phyloP scores from a whole-genome alignment of 2,113 vertebrate genomes.

The Aspiorhynchus laticeps region DNA sequence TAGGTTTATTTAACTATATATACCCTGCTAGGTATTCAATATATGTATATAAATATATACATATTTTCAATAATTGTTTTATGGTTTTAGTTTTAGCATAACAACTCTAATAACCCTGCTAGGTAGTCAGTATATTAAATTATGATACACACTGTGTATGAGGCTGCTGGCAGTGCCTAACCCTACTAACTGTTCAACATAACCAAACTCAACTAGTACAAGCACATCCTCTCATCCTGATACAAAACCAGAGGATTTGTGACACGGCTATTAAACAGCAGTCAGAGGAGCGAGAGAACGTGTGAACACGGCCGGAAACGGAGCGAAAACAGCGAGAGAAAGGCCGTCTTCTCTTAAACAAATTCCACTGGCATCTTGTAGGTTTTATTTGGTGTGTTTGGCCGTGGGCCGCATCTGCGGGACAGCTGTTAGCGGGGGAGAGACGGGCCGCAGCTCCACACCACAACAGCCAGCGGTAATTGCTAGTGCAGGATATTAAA shows the following conservation, averaged over 20 bases:
- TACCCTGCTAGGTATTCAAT: background rate
- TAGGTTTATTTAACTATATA: background rate
- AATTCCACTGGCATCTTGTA: conserved; percentile 98
- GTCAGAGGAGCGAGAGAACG: conserved; percentile 17
- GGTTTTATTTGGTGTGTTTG: conserved; percentile 97
- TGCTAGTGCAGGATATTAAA: conserved; percentile 97
- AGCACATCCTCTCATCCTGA: background rate
- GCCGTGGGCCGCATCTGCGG: conserved; percentile 98
- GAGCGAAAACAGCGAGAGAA: conserved; percentile 19
- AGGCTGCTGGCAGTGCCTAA: background rate
- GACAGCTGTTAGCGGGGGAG: conserved; percentile 90
- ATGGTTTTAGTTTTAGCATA: too few relatives aligned
- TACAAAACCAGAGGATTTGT: background rate
- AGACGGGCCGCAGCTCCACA: conserved; percentile 79
- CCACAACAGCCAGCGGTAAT: conserved; percentile 89
- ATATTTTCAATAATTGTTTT: too few relatives aligned
- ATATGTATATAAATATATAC: too few relatives aligned
- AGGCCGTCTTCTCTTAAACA: conserved; percentile 80
- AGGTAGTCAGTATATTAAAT: background rate
- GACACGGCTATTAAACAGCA: background rate
- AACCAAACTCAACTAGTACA: background rate
- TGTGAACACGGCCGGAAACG: conserved; percentile 17
- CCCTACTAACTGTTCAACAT: background rate
- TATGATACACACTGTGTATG: background rate
- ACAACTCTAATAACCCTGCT: background rate